A percentile compares a stretch with the other conserved stretches of the same genome.
Conservation (phyloP, 2,113 vertebrate species). For the Rhinopomastus cyanomelas region DNA sequence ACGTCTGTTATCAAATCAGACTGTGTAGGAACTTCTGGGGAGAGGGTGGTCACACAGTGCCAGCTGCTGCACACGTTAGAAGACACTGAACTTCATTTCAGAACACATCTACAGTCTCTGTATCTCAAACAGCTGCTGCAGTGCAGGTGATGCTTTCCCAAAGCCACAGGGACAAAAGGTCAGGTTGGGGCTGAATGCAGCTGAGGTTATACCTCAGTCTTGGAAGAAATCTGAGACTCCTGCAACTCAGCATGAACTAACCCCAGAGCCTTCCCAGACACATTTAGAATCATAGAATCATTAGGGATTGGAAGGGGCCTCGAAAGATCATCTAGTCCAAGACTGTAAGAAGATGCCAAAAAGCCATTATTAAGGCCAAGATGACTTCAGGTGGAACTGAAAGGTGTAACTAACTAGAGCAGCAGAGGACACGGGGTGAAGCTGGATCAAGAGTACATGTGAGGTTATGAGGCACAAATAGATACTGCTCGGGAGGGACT, state of each 20-base stretch:
- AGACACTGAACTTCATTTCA: background rate
- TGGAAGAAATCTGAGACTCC: background rate
- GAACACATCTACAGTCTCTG: too few relatives aligned
- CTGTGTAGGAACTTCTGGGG: background rate
- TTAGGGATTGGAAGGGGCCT: too few relatives aligned
- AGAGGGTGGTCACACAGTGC: background rate
- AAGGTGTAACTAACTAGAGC: background rate
- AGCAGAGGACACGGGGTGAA: background rate
- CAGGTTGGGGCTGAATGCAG: background rate
- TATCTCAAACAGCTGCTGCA: background rate
- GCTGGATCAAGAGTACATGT: background rate
- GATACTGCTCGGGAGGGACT: background rate
- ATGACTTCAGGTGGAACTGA: background rate
- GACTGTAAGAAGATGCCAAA: background rate
- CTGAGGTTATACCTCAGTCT: background rate
- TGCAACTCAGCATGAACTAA: background rate
- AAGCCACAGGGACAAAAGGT: background rate
- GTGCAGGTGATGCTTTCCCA: background rate
- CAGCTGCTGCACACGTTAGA: background rate
- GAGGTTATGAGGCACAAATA: background rate
- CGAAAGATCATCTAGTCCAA: too few relatives aligned
- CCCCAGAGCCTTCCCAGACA: background rate
- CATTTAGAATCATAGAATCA: too few relatives aligned
- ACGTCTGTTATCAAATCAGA: background rate
- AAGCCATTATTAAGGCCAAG: background rate